A percentile compares a stretch with the other conserved stretches of the same genome.
Conservation (phyloP, 2,888 invertebrate species). For the Pseudanteris insignis region DNA sequence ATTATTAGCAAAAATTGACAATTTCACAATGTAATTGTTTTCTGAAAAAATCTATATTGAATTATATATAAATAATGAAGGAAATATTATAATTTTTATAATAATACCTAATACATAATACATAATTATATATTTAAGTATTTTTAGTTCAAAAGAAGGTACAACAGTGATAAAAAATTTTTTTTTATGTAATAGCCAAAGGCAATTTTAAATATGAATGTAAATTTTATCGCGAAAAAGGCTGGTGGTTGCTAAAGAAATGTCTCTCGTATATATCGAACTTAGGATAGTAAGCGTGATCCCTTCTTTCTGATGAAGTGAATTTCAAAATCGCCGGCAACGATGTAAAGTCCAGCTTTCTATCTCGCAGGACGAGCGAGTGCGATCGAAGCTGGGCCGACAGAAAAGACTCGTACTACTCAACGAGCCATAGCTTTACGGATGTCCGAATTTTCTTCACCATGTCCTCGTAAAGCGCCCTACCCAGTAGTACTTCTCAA, state of each 20-base stretch:
- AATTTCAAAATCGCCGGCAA: slow-evolving; percentile 56
- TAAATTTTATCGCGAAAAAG: slow-evolving; percentile 59
- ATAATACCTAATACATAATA: too few relatives aligned
- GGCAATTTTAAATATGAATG: too few relatives aligned
- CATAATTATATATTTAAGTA: too few relatives aligned
- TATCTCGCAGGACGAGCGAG: slow-evolving; percentile 54
- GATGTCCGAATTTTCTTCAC: slow-evolving; percentile 59
- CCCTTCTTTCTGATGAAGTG: slow-evolving; percentile 63
- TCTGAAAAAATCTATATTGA: too few relatives aligned
- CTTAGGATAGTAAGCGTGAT: slow-evolving; percentile 56
- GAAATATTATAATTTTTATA: too few relatives aligned
- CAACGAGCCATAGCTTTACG: slow-evolving; percentile 58
- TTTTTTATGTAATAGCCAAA: too few relatives aligned
- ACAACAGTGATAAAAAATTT: too few relatives aligned
- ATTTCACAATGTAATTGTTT: too few relatives aligned
- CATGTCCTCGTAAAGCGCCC: slow-evolving; percentile 55
- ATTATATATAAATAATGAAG: too few relatives aligned
- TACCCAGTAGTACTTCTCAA: too few relatives aligned
- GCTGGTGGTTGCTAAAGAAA: slow-evolving; percentile 57
- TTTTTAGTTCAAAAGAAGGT: too few relatives aligned
- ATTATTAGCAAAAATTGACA: too few relatives aligned
- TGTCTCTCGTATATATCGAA: slow-evolving; percentile 63
- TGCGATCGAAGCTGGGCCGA: slow-evolving; percentile 42
- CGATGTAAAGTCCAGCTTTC: slow-evolving; percentile 51
- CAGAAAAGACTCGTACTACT: slow-evolving; percentile 46